Conservation (phyloP, 2,888 invertebrate genomes). For the Metacarcinus magister region DNA sequence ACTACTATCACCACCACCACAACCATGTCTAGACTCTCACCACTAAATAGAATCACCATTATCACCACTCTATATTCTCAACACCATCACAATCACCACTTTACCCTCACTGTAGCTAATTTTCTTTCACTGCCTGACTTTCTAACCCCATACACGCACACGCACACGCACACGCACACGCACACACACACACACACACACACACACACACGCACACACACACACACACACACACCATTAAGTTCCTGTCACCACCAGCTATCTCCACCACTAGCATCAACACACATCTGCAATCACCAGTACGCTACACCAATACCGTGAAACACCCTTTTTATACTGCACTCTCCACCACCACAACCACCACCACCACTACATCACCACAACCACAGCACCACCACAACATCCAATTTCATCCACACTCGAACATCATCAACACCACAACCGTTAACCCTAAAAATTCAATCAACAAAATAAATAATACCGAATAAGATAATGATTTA, state of each 20-base stretch:
- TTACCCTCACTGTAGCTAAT: not conserved
- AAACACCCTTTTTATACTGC: no score
- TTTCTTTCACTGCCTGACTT: not conserved
- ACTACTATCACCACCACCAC: not conserved
- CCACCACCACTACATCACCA: not conserved
- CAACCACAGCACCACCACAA: not conserved
- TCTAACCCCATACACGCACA: not conserved
- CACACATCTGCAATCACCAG: not conserved
- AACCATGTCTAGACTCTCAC: not conserved
- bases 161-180: not conserved
- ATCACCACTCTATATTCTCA: not conserved
- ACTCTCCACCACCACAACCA: not conserved
- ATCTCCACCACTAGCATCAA: not conserved
- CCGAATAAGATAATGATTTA: not conserved
- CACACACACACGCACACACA: not conserved
- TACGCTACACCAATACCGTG: not conserved
- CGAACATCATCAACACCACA: not conserved
- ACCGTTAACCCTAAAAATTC: not conserved
- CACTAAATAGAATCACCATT: not conserved
- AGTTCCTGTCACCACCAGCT: not conserved
- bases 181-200: not conserved
- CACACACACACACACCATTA: slow-evolving; percentile 16
- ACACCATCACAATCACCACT: no score
- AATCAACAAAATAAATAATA: not conserved
- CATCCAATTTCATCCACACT: not conserved